Base-by-base conservation (phyloP, 1,140 invertebrate genomes). In the Wasmannia auropunctata region DNA sequence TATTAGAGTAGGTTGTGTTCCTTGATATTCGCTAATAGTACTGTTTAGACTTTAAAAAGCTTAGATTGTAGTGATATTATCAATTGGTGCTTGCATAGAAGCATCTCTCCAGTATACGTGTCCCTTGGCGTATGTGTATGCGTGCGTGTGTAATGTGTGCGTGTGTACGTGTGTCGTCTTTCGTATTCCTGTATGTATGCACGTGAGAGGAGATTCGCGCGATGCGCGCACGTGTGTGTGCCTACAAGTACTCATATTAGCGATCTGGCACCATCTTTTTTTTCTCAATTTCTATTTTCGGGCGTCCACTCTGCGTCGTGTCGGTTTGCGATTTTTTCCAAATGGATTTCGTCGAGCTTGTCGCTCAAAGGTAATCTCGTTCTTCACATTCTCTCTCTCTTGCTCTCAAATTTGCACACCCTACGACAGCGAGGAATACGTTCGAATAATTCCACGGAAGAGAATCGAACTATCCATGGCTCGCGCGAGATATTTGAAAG, bases 31-130 rank as follows among this genome's bases (percentile, higher is more conserved):
- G 79, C 88, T 91, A 88, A 91, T 88, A 89, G 84, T 89, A 87
- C 60, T 90, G 84, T 91, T 40, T 91, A 87, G 70, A 94, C 87
- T 91, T 94, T 93, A 94, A 93, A 94, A 94, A 95, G 94, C 94
- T 94, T 94, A 95, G 90, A 93, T 92, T 88, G 72, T 95, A 94
- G 89, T 95, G 94, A 94, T 95, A 95, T 95, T 94, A 93, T 94
- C 92, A 90, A 92, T 94, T 93, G 89, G 91, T 94, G 92, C 92
- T 94, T 92, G 91, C 92, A 84, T 75, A 91, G 90, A 94, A 94
- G 92, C 92, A 91, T 87, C 92, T 84, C 85, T 87, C 56, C 54
- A 65, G 72, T 91, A 85, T 91, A 91, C 63, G 76, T 91, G 85
- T 88, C 51, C 76, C 40, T 76, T 28, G 56, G 11, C 72, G 28